Percentiles rank a stretch among this genome's conserved stretches.
These are phyloP conservation scores for Callimorpha dominula DNA, from an alignment of 2,888 invertebrate species.

Conservation along the genomic window DNA sequence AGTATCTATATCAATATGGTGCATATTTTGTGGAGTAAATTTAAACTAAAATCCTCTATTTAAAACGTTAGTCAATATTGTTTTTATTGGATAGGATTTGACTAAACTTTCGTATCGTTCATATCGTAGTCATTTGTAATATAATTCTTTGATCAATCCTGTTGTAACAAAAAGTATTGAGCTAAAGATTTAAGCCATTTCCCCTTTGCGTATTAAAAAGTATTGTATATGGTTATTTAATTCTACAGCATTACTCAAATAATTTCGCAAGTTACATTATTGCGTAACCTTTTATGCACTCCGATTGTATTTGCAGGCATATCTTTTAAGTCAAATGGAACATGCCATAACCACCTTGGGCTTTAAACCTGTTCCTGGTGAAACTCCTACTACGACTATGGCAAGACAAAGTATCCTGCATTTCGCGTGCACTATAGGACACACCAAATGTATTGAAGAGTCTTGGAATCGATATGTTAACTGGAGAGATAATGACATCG, in stretches of 20 bases:
- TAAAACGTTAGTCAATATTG: too few species aligned
- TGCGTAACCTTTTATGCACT: not conserved
- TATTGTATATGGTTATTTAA: too few species aligned
- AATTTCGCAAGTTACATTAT: not conserved
- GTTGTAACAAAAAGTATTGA: too few species aligned
- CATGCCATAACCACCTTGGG: slow-evolving; percentile 67
- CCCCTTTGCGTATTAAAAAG: too few species aligned
- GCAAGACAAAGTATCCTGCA: slow-evolving; percentile 85
- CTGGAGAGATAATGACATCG: slow-evolving; percentile 50
- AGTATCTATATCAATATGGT: slow-evolving; percentile 43
- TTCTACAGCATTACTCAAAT: too few species aligned
- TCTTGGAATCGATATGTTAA: slow-evolving; percentile 63
- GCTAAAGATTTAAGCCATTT: too few species aligned
- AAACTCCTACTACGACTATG: slow-evolving; percentile 69
- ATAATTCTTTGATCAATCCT: too few species aligned
- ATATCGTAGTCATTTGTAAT: too few species aligned
- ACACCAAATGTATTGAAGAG: slow-evolving; percentile 84
- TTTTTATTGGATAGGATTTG: too few species aligned
- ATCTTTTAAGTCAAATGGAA: slow-evolving; percentile 70
- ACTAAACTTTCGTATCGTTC: too few species aligned
- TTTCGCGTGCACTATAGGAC: slow-evolving; percentile 89
- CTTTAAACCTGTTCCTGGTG: slow-evolving; percentile 59
- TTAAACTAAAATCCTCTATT: too few species aligned
- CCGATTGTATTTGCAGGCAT: slow-evolving; percentile 55
- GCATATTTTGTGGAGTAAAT: too few species aligned